Base-by-base conservation (phyloP, 2,113 vertebrate species). In the Oncorhynchus nerka region DNA sequence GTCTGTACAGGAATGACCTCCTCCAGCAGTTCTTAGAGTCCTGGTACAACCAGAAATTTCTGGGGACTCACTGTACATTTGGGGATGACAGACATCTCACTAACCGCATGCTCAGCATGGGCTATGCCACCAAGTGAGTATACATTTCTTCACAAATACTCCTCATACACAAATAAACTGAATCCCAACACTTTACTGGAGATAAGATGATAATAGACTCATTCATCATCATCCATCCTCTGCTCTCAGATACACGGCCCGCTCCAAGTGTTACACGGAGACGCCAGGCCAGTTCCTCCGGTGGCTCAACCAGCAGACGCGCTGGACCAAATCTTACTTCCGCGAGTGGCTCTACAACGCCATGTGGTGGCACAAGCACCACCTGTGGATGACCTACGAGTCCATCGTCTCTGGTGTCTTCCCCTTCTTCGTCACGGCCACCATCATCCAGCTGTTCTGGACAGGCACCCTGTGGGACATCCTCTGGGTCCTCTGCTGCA, bases 251-350 rank as follows among this genome's bases (percentile, higher is more conserved):
- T 97, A 97, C 82, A 97, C 96, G 0, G 90, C 95, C 0, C 88
- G 90, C 7, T 95, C 96, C 12, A 96, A 94, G 86, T 97, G 96
- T 88, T 97, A 96, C 86, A 96, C 96, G 0, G 96, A 97, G 90
- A 97, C 96, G 0, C 96, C 96, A 0, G 89, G 92, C 5, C 93
- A 93, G 85, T 97, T 97, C 75, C 89, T 97, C 74, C 95, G 96
- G 75, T 97, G 96, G 96, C 93, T 97, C 62, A 97, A 94, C 83
- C 96, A 97, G 85, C 96, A 97, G 89, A 97, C 94, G 0, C 94
- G 96, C 72, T 97, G 96, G 96, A 96, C 96, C 28, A 97, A 97
- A 79, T 97, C 96, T 0, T 97, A 96, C 87, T 97, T 97, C 85
- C 94, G 96, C 0, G 96, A 97, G 84, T 97, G 96, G 96, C 94